Conservation (phyloP, 2,113 vertebrate genomes). For the Cyprinus carpio region DNA sequence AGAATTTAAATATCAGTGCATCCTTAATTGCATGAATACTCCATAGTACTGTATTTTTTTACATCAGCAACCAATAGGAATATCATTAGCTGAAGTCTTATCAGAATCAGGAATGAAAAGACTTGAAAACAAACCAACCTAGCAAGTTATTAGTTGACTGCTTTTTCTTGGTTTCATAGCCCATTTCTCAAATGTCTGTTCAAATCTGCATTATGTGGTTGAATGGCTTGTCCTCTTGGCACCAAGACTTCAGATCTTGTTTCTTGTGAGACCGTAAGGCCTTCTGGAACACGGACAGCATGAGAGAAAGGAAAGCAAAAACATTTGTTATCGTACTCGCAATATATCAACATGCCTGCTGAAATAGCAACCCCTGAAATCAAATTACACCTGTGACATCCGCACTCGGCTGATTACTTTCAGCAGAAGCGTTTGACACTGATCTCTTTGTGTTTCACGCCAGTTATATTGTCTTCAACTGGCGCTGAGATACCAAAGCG, state of each 20-base stretch:
- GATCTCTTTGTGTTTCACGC: slow-evolving; percentile 43
- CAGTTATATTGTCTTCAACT: slow-evolving; percentile 63
- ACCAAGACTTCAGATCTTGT: slow-evolving; percentile 49
- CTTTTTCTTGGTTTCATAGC: slow-evolving; percentile 28
- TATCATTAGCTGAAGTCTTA: background rate
- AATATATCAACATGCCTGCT: slow-evolving; percentile 26
- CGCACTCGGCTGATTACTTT: background rate
- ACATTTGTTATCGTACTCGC: slow-evolving; percentile 58
- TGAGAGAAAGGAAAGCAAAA: slow-evolving; percentile 50
- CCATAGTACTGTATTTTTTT: background rate
- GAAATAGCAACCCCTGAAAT: slow-evolving; percentile 46
- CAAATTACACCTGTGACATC: slow-evolving; percentile 10
- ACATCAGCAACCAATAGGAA: background rate
- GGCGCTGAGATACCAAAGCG: slow-evolving; percentile 38
- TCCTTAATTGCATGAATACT: background rate
- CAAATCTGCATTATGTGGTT: slow-evolving; percentile 42
- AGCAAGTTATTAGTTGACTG: slow-evolving; percentile 30
- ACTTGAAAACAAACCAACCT: background rate
- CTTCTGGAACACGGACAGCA: slow-evolving; percentile 41
- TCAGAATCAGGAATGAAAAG: background rate
- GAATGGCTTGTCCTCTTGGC: slow-evolving; percentile 53
- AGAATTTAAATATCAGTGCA: background rate
- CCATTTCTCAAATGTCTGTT: slow-evolving; percentile 58
- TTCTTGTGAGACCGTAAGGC: slow-evolving; percentile 53
- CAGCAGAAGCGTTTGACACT: slow-evolving; percentile 48